Base-by-base conservation (phyloP, 2,797 vertebrate genomes). In the Synaphobranchus kaupii region DNA sequence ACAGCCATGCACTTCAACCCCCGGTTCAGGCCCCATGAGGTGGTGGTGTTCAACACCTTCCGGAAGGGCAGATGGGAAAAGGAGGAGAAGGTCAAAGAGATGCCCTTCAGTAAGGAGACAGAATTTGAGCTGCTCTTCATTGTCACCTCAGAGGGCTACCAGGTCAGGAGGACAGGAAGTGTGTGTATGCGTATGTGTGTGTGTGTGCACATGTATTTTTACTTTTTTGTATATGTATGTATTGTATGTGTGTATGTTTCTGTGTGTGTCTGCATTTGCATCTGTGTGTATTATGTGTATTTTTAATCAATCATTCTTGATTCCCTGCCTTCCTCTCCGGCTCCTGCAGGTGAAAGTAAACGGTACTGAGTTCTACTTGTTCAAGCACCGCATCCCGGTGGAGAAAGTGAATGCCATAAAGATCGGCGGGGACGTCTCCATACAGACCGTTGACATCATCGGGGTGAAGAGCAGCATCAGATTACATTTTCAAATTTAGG, bases 401-500 rank as follows among this genome's bases (percentile, higher is more conserved):
- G 25, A 68, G n/a, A 25, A 68, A 28, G 63, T 68, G 8, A 25
- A 8, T 28, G 63, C 63, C 5, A n/a, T 68, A 1, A n/a, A 68
- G 63, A 68, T 68, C 63, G n/a, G 8, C n/a, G 63, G 63, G 9
- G 63, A 68, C 6, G 63, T 68, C 63, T 68, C n/a, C 63, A 68
- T 68, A 6, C 2, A n/a, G 25, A 28, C n/a, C n/a, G 10, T n/a
- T 25, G 96, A 95, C 73, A 28, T 28, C 6, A 68, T 15, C 7
- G 63, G n/a, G 63, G 63, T 68, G 63, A 68, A 8, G 39, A 13
- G 50, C 22, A 13, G 20, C 56, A 47, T 22, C 39, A 39, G 39
- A 39, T 39, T 68, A 28, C n/a, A 28, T 68, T 68, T 68, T 39
- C 39, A n/a, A 68, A 68, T 68, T 28, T 28, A 68, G 56, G 39